Evolutionary conservation across 1,140 invertebrate species (phyloP).

Genomic region (Caerostris extrusa): DNA sequence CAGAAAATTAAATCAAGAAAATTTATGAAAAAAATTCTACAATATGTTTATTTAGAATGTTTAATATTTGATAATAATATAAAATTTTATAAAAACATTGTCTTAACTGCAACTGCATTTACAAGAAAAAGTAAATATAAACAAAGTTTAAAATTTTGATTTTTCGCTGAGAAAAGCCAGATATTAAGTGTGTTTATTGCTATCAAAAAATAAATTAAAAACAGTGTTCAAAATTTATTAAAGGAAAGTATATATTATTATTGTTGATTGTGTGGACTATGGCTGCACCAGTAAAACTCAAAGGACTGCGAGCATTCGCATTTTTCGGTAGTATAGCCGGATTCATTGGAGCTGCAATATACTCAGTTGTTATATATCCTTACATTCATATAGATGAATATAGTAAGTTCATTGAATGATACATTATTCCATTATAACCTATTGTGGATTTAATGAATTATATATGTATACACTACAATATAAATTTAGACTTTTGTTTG

Average conservation of each 20-base stretch:
- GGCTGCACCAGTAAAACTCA: constrained; percentile 15
- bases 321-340: constrained; percentile 85
- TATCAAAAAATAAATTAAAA: not conserved
- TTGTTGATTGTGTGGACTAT: not conserved
- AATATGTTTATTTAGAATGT: no score
- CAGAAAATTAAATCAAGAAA: no score
- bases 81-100: not conserved
- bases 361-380: constrained; percentile 86
- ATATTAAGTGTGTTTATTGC: no score
- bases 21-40: no score
- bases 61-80: no score
- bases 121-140: not conserved
- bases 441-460: no score
- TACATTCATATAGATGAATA: constrained; percentile 86
- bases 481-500: no score
- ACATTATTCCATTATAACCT: not conserved
- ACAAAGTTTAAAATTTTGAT: not conserved
- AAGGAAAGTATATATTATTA: not conserved
- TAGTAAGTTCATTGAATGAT: constrained; percentile 81
- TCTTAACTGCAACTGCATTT: not conserved
- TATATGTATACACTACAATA: no score
- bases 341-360: constrained; percentile 84
- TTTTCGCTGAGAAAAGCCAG: not conserved
- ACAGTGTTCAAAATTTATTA: not conserved
- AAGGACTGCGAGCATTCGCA: constrained; percentile 81